Evolutionary conservation across 2,113 vertebrate genomes (phyloP).

Genomic region (Antechinus stuartii): DNA sequence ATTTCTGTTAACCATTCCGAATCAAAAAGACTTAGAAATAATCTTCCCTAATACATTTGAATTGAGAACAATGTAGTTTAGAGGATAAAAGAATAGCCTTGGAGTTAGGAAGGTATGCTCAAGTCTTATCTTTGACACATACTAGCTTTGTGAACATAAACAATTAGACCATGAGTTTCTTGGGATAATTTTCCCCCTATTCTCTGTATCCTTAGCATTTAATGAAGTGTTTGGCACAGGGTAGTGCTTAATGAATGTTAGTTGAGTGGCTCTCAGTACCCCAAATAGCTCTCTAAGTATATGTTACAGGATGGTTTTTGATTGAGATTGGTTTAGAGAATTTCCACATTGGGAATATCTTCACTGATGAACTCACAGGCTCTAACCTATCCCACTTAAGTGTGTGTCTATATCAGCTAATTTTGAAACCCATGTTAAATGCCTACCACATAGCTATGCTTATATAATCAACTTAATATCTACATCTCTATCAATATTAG

Average conservation of each 20-base stretch:
- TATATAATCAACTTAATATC: background rate
- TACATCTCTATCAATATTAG: background rate
- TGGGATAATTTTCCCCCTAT: no score
- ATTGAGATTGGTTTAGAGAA: background rate
- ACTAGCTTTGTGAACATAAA: no score
- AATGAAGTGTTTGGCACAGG: no score
- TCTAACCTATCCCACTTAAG: background rate
- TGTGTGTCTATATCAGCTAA: background rate
- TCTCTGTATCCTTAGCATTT: no score
- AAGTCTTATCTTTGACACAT: no score
- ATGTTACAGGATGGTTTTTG: no score
- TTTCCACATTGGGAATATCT: background rate
- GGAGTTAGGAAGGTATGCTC: no score
- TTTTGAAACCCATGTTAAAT: background rate
- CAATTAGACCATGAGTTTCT: no score
- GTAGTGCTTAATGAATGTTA: no score
- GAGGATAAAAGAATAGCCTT: no score
- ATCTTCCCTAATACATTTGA: background rate
- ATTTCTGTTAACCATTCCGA: background rate
- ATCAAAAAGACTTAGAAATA: background rate
- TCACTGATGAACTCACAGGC: background rate
- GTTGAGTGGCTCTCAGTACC: no score
- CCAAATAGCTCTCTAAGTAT: no score
- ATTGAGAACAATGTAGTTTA: background rate
- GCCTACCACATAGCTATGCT: background rate